A percentile compares a stretch with the other conserved stretches of the same genome.
Evolutionary conservation across 2,888 invertebrate species (phyloP).

Genomic region (Agapostemon virescens): DNA sequence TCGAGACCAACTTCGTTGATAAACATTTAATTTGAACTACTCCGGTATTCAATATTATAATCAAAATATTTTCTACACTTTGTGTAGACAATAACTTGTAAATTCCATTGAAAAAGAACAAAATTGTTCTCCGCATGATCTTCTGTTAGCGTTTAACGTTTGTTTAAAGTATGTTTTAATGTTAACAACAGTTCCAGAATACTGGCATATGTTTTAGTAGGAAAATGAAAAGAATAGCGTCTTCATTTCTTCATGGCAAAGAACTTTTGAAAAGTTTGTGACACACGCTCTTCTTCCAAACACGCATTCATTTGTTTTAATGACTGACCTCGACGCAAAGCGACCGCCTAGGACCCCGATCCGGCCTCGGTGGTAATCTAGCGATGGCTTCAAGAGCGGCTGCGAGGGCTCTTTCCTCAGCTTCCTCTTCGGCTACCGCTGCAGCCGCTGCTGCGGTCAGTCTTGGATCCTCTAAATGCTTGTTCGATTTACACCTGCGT

Average conservation of each 20-base stretch:
- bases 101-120: too few species aligned
- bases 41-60: too few species aligned
- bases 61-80: too few species aligned
- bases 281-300: background rate
- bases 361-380: conserved; percentile 79
- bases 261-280: background rate
- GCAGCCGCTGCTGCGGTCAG: conserved; percentile 86
- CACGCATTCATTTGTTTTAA: background rate
- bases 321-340: conserved; percentile 84
- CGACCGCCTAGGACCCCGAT: conserved; percentile 83
- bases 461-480: conserved; percentile 85
- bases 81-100: too few species aligned
- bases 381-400: conserved; percentile 87
- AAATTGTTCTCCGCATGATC: too few species aligned
- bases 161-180: too few species aligned
- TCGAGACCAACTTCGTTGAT: too few species aligned
- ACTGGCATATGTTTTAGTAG: too few species aligned
- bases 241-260: background rate
- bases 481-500: conserved; percentile 80
- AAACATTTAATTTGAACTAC: too few species aligned
- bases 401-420: conserved; percentile 87
- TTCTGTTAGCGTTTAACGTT: too few species aligned
- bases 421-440: conserved; percentile 88
- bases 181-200: too few species aligned
- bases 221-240: too few species aligned